Evolutionary conservation across 2,888 invertebrate genomes (phyloP), one percentile per base, ranked within the genome.

Genomic region (Zhuqinia jingwanae): DNA sequence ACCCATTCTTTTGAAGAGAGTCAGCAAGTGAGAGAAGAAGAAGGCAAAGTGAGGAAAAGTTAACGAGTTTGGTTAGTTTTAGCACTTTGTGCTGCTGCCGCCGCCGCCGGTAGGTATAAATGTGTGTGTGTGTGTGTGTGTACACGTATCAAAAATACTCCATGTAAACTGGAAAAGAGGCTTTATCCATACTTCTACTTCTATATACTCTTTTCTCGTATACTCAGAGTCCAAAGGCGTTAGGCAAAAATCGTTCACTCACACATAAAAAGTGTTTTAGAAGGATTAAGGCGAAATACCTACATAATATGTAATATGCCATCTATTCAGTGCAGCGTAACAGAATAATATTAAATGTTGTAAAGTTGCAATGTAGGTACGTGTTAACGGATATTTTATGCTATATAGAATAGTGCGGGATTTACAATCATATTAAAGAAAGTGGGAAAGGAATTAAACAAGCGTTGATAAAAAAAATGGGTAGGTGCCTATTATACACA

Each of bases 1-100:
- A 36, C 22, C 65, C 50, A 65, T 65, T 65, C 53, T 73, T 81
- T 81, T 73, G 81, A 73, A 73, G 36, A 50, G 17, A 70, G 80
- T 27, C 56, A 80, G 78, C 47, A 78, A 78, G 68, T 56, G 80
- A 68, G 58, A 63, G 80, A 60, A 47, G 47, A 60, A 80, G 80
- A 68, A 68, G 58, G 81, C 73, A 81, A 73, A 80, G 80, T 80
- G 80, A 73, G 81, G 81, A 81, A 73, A 81, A 81, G 81, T 81
- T 81, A 81, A 81, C 81, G 81, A 81, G 81, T 81, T 73, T 70
- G 58, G 81, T 73, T 81, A 81, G 81, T 81, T 81, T 81, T 73
- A 80, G 70, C 70, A 80, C 80, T 81, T 73, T 73, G 25, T 58
- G 58, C n/a, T 13, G 47, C 8, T 10, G 70, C 15, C 68, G 30